These are phyloP conservation scores for Drosophila parvula DNA, from an alignment of 1,140 invertebrate species.

Conservation along the genomic window DNA sequence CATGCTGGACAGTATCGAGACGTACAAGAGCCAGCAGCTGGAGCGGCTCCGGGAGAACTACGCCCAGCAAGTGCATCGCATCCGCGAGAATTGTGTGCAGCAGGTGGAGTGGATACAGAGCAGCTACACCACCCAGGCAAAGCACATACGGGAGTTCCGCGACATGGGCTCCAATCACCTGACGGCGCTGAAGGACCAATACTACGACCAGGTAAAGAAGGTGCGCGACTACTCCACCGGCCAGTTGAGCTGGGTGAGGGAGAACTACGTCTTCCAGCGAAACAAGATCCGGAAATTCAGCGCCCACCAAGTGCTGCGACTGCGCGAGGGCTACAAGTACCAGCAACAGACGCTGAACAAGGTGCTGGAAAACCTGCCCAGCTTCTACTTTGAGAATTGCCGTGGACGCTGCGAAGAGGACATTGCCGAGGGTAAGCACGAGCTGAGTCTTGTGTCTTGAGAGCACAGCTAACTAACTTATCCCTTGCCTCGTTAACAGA, in stretches of 20 bases:
- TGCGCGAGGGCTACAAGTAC: conserved; percentile 97
- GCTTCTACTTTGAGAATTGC: conserved; percentile 96
- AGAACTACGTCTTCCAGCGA: conserved; percentile 97
- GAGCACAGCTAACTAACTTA: background rate
- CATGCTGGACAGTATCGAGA: conserved; percentile 95
- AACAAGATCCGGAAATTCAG: conserved; percentile 97
- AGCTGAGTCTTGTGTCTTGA: accelerated
- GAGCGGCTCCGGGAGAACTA: conserved; percentile 96
- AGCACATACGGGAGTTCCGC: conserved; percentile 93
- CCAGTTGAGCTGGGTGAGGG: conserved; percentile 95
- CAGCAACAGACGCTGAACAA: conserved; percentile 97
- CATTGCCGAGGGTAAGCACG: conserved; percentile 85
- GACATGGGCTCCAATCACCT: conserved; percentile 95
- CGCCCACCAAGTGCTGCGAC: conserved; percentile 93
- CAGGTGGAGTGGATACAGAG: conserved; percentile 97
- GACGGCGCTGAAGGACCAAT: conserved; percentile 93
- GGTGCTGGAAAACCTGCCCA: conserved; percentile 96
- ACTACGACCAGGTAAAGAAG: conserved; percentile 94
- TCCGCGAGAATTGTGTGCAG: conserved; percentile 95
- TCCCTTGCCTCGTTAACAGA: conserved; percentile 52
- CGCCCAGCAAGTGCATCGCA: conserved; percentile 93
- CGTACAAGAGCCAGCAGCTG: conserved; percentile 94
- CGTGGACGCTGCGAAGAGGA: conserved; percentile 91
- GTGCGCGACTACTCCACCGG: conserved; percentile 95
- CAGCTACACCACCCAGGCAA: conserved; percentile 94